Base-by-base conservation (phyloP, 2,888 invertebrate species). In the Molorchus minor region DNA sequence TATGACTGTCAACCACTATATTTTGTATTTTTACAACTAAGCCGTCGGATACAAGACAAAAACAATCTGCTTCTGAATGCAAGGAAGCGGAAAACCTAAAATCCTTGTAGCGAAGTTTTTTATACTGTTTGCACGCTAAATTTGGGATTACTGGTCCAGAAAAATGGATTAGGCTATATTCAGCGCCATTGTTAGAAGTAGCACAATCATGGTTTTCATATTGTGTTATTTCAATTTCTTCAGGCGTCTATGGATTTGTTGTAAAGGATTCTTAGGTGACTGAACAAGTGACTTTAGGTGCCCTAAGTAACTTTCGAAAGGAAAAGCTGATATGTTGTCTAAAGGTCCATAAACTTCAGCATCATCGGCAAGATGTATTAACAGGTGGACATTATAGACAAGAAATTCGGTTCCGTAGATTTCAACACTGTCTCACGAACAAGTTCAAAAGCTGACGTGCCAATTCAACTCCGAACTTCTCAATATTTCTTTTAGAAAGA, bases 361-460 rank as follows among this genome's bases (percentile, higher is more conserved):
- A 57, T 69, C 68, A 30, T 63, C 62, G 20, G 30, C 35, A 12
- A 70, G 40, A 40, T 69, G 70, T 30, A 51, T 41, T 16, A 70
- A 17, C 29, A 61, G 40, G 44, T 68, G 62, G n/a, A 68, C 51
- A 63, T 68, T 65, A 44, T 63, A 61, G 13, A 58, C 49, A 7
- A 64, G 15, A 56, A 61, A 64, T 43, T 58, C 55, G 19, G 33
- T 7, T 16, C 68, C 68, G 57, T 68, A 68, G 15, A 5, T 25
- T 29, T 45, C 38, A 35, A 33, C 47, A 45, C 33, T 62, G 57
- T 41, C 47, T 36, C 20, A 65, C 43, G 56, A 67, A 65, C 25
- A 36, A 8, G 38, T 35, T 41, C 12, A 60, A 44, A 45, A 62
- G 16, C 13, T 43, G 21, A 1, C 41, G 8, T n/a, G 52, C 38